Evolutionary conservation across 1,140 invertebrate genomes (phyloP), one percentile per base, ranked within the genome.

Genomic region (Pseudomyrmex concolor): DNA sequence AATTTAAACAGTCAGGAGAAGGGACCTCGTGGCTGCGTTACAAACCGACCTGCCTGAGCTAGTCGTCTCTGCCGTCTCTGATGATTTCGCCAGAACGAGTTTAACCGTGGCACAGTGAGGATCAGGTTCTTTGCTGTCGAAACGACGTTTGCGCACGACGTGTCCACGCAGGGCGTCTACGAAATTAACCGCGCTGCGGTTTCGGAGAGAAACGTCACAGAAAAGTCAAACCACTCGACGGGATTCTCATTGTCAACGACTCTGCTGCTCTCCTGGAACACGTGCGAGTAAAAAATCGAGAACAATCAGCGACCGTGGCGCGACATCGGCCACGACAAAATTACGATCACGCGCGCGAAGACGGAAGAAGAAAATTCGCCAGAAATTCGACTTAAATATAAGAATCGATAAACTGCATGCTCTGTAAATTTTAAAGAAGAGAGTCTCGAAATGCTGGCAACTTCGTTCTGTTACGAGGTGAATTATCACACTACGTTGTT

Each of bases 391-490:
- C 12, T 51, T 7, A 7, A 34, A 34, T 34, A 7, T 7, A 34
- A 34, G 5, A 34, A 34, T 34, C 34, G 34, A 0, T 7, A 34
- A 34, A 34, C 34, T 34, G 34, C 34, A 34, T 5, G 34, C 34
- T 34, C 34, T 34, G 34, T 34, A 34, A 34, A 34, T 34, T 34
- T 34, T 34, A 83, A 43, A 68, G 55, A 77, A 89, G 70, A 76
- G 50, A 57, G 17, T 43, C 22, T 54, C 88, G 90, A 91, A 60
- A 94, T 94, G 93, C 90, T 94, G 81, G 92, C 89, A 54, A 90
- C 93, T 50, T 92, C 92, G 68, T 88, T 92, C 34, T 91, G 92
- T 85, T 91, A 92, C 17, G 93, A 93, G n/a, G 88, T 93, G 84
- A 91, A 92, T 51, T 92, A 93, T 34, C 34, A 34, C 34, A 34